phyloP scores from a whole-genome alignment of 2,113 vertebrate species.

The Epinephelus lanceolatus region DNA sequence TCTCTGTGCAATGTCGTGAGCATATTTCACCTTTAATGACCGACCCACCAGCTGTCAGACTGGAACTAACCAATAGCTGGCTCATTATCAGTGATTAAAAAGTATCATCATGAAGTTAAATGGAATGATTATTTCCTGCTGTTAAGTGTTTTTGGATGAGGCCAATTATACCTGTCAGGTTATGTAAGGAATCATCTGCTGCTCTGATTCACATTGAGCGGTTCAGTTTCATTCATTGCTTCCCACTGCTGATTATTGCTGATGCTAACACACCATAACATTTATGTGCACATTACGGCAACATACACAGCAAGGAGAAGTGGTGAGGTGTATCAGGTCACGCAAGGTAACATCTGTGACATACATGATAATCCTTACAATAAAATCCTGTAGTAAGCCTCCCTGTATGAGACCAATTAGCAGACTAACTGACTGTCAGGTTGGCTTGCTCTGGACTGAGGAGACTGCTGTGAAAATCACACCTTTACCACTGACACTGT shows the following conservation, averaged over 20 bases:
- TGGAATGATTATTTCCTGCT: conserved; percentile 62
- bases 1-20: conserved; percentile 10
- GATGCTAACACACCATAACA: not conserved
- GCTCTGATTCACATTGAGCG: conserved; percentile 26
- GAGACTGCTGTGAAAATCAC: conserved; percentile 74
- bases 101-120: conserved; percentile 53
- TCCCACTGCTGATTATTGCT: conserved; percentile 26
- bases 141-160: conserved; percentile 66
- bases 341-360: conserved; percentile 33
- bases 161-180: conserved; percentile 65
- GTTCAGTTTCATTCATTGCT: conserved; percentile 14
- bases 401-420: conserved; percentile 79
- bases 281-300: not conserved
- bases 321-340: not conserved
- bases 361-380: conserved; percentile 44
- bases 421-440: conserved; percentile 70
- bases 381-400: conserved; percentile 42
- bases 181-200: conserved; percentile 27
- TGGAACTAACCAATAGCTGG: conserved; percentile 56
- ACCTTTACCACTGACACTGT: conserved; percentile 67
- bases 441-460: conserved; percentile 56
- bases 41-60: conserved; percentile 55
- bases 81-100: conserved; percentile 72
- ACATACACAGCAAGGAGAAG: not conserved
- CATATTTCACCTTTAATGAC: conserved; percentile 68